Base-by-base conservation (phyloP, 2,888 invertebrate species). In the Nasonovia ribisnigri region DNA sequence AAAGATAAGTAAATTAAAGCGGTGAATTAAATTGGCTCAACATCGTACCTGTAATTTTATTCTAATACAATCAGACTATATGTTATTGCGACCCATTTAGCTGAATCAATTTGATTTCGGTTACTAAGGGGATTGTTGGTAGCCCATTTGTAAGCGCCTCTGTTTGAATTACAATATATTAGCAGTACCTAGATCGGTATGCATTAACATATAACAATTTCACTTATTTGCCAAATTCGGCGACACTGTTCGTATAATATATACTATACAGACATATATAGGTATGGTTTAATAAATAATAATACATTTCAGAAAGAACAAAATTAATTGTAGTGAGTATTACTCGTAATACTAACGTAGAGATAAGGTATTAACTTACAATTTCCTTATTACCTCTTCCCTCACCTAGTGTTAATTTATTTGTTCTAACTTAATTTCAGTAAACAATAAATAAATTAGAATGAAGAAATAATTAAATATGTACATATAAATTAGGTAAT, bases 31-130 rank as follows among this genome's bases (percentile, higher is more conserved):
- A 88, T 88, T 20, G 51, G 88, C 88, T 51, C 36, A 43, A 89
- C 57, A 60, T 60, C 60, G 46, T 46, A 60, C 46, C 42, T 29
- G 43, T 51, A 42, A 57, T 89, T 57, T 42, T 67, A 46, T 60
- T 67, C 43, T 46, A 60, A 90, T 60, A 67, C 43, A 42, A 90
- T 90, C 60, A 42, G 90, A 67, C 29, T 46, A 20, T n/a, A 67
- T n/a, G 24, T 16, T 43, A 57, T 16, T 10, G n/a, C 90, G 60
- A 46, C 46, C 60, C 42, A 48, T n/a, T 46, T 29, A 26, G 89
- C 90, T 67, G 60, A 67, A 90, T 90, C 90, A 67, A 90, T 90
- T 90, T 46, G 60, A 43, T 67, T 90, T 90, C 90, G 67, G 90
- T 90, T 90, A 90, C 90, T 90, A 90, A 90, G 90, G 90, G 46